Conservation (phyloP, 2,888 invertebrate genomes). For the Dioctria rufipes region DNA sequence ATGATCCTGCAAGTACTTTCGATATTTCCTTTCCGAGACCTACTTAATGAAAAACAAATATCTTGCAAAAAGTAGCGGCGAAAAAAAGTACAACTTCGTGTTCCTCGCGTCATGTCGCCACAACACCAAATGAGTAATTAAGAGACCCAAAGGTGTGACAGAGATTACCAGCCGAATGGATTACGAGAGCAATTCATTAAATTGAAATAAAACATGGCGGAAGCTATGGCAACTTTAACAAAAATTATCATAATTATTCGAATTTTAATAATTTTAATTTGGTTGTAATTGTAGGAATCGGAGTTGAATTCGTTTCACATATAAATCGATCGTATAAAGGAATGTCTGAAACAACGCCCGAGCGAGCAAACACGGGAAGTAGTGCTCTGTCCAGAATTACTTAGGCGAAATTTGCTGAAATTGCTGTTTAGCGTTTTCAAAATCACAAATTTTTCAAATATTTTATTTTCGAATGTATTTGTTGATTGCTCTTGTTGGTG, state of each 20-base stretch:
- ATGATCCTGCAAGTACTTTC: no score
- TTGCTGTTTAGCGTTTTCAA: slow-evolving; percentile 92
- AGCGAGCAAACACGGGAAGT: slow-evolving; percentile 84
- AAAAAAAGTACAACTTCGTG: no score
- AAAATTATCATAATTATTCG: no score
- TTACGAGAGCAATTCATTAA: no score
- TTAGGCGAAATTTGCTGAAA: slow-evolving; percentile 92
- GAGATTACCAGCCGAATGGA: no score
- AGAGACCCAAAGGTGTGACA: no score
- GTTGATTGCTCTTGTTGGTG: slow-evolving; percentile 92
- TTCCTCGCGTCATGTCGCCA: no score
- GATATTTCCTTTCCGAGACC: no score
- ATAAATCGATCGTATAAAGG: slow-evolving; percentile 78
- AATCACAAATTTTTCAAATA: slow-evolving; percentile 87
- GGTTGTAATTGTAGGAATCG: slow-evolving; percentile 94
- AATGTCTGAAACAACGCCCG: slow-evolving; percentile 71
- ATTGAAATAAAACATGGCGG: slow-evolving; percentile 84
- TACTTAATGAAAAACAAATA: no score
- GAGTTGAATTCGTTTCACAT: slow-evolving; percentile 96
- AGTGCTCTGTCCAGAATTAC: slow-evolving; percentile 96
- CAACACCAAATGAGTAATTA: slow-evolving; percentile 79
- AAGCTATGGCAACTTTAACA: slow-evolving; percentile 93
- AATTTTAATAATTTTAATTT: slow-evolving; percentile 78
- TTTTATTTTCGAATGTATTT: slow-evolving; percentile 98
- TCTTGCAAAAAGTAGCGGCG: no score